Evolutionary conservation across 2,888 invertebrate genomes (phyloP), one percentile per base, ranked within the genome.

Genomic region (Aporophyla nigra): DNA sequence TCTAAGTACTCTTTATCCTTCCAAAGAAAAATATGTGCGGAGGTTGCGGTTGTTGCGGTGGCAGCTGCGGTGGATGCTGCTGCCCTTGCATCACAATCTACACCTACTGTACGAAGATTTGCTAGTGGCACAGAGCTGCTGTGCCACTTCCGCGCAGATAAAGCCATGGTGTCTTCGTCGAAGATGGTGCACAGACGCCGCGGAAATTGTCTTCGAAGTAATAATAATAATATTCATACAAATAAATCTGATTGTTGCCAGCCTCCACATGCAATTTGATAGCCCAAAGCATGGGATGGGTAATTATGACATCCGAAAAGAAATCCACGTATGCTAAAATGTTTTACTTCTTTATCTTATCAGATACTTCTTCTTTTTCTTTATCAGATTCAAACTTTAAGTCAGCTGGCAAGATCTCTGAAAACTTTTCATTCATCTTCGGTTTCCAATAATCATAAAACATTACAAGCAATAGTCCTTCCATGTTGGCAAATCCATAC

Each of bases 211-310:
- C n/a, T n/a, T n/a, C n/a, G n/a, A n/a, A n/a, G n/a, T n/a, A n/a
- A n/a, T n/a, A n/a, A n/a, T n/a, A n/a, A n/a, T n/a, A 87, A 80
- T 91, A 94, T 76, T 92, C 90, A 71, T 93, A 94, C 65, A 94
- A 82, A 83, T 92, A 94, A 24, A 94, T 78, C 76, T 91, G 78
- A 66, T 92, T 76, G 78, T 93, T 90, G 1, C 94, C 93, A 58
- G 90, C 89, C 69, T 91, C 86, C 1, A 87, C 82, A 46, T 92
- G 91, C 12, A 92, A 61, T 43, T 90, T 88, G 0, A 90, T 83
- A 0, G 92, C 87, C 76, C 89, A 78, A 21, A 93, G 65, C 19
- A 87, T 88, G 4, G 92, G 80, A 77, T 90, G 89, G 0, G 85
- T 84, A 70, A 94, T 93, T 12, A 83, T 24, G 1, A 89, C 70